Conservation (phyloP, 2,797 vertebrate species). For the Neosilurus hyrtlii region DNA sequence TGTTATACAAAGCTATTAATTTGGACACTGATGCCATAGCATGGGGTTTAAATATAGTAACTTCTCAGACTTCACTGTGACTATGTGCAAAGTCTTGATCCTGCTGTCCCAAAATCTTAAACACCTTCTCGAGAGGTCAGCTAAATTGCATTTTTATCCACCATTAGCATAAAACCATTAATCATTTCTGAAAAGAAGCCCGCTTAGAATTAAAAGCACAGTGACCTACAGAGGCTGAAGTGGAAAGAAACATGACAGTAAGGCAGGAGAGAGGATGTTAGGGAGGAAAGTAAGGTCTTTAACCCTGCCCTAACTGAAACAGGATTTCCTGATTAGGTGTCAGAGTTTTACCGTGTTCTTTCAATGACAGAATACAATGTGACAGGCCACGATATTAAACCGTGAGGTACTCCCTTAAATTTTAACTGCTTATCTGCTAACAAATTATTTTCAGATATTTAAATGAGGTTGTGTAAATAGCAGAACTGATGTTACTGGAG, state of each 20-base stretch:
- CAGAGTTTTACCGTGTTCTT: conserved; percentile 11
- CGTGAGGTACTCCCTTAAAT: neutral
- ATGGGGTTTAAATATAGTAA: conserved; percentile 10
- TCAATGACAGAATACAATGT: neutral
- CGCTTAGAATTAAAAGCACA: conserved; percentile 2
- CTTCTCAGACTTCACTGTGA: neutral
- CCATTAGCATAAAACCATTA: conserved; percentile 56
- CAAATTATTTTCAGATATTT: neutral
- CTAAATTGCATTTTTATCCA: conserved; percentile 46
- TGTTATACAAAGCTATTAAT: conserved; percentile 5
- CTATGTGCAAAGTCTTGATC: conserved; percentile 3
- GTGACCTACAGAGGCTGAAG: conserved; percentile 9
- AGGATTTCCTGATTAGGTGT: conserved; percentile 33
- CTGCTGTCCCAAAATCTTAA: neutral
- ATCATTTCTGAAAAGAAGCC: conserved; percentile 37
- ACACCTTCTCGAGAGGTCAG: conserved; percentile 38
- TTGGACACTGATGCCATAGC: neutral
- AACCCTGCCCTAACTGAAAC: conserved; percentile 22
- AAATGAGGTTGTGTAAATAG: neutral
- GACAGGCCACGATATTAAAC: neutral
- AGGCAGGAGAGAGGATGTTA: conserved; percentile 12
- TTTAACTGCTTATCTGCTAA: neutral
- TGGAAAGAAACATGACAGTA: conserved; percentile 28
- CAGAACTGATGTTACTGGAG: neutral
- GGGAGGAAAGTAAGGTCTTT: neutral